Evolutionary conservation across 1,140 invertebrate genomes (phyloP).

Genomic region (Drosophila bocqueti): DNA sequence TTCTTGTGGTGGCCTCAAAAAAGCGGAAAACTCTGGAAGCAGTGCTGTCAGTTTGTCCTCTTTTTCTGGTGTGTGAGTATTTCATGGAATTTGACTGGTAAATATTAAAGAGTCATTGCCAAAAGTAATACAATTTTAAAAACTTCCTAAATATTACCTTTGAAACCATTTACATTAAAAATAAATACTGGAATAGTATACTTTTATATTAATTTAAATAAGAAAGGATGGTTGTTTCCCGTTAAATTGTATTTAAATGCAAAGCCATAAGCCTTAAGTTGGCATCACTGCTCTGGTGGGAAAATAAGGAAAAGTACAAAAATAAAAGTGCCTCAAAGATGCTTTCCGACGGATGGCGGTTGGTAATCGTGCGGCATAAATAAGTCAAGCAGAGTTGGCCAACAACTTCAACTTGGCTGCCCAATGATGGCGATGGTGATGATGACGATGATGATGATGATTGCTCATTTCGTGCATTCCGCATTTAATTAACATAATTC

Average conservation of each 20-base stretch:
- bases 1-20: slow-evolving; percentile 10
- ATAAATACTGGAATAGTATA: too few relatives aligned
- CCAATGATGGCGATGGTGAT: slow-evolving; percentile 14
- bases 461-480: slow-evolving; percentile 46
- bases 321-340: slow-evolving; percentile 29
- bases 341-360: slow-evolving; percentile 40
- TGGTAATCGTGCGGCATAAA: slow-evolving; percentile 68
- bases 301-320: slow-evolving; percentile 23
- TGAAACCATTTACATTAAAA: too few relatives aligned
- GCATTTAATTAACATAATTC: slow-evolving; percentile 79
- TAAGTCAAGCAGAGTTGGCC: slow-evolving; percentile 69
- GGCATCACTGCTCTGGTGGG: slow-evolving; percentile 3
- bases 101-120: background rate
- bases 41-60: slow-evolving; percentile 3
- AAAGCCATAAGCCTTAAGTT: too few relatives aligned
- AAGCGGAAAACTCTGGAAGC: slow-evolving; percentile 14
- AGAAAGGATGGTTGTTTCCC: too few relatives aligned
- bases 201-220: too few relatives aligned
- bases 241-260: too few relatives aligned
- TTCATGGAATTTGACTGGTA: background rate
- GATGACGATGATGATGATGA: slow-evolving; percentile 14
- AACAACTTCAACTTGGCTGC: slow-evolving; percentile 43
- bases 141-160: too few relatives aligned
- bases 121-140: too few relatives aligned
- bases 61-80: background rate